Evolutionary conservation across 2,888 invertebrate species (phyloP).

Genomic region (Pinctada fucata): DNA sequence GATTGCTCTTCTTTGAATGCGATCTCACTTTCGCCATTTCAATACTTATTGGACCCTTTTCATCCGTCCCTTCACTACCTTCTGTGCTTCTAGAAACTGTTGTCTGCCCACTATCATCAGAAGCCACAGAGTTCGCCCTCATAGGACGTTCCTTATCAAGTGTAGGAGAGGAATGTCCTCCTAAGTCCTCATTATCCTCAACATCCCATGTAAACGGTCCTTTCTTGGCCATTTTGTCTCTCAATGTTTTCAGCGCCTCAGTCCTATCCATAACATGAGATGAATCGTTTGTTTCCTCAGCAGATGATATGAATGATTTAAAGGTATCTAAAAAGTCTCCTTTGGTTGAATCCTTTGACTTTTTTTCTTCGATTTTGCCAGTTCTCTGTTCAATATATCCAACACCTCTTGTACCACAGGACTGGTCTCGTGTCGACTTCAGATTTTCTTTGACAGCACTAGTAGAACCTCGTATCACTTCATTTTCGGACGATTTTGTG

Average conservation of each 20-base stretch:
- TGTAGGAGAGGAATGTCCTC: background rate
- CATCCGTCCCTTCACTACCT: conserved; percentile 13
- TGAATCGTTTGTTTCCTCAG: conserved; percentile 4
- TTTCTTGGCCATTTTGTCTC: background rate
- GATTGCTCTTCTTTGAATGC: background rate
- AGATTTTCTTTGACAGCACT: background rate
- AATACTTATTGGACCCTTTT: background rate
- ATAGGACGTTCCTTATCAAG: background rate
- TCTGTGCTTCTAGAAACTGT: conserved; percentile 11
- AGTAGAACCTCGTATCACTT: background rate
- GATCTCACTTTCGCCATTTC: conserved; percentile 3
- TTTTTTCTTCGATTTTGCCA: background rate
- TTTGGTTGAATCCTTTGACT: background rate
- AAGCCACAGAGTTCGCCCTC: background rate
- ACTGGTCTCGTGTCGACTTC: background rate
- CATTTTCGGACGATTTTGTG: background rate
- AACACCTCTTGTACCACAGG: background rate
- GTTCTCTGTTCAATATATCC: background rate
- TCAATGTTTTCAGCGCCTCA: background rate
- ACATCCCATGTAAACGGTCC: conserved; percentile 22
- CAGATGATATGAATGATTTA: conserved; percentile 24
- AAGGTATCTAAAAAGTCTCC: conserved; percentile 27
- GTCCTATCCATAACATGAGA: background rate
- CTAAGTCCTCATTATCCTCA: background rate
- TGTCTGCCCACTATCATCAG: conserved; percentile 12